Evolutionary conservation across 2,797 vertebrate species (phyloP), one percentile per base, ranked within the genome.

Genomic region (Sparidentex hasta): DNA sequence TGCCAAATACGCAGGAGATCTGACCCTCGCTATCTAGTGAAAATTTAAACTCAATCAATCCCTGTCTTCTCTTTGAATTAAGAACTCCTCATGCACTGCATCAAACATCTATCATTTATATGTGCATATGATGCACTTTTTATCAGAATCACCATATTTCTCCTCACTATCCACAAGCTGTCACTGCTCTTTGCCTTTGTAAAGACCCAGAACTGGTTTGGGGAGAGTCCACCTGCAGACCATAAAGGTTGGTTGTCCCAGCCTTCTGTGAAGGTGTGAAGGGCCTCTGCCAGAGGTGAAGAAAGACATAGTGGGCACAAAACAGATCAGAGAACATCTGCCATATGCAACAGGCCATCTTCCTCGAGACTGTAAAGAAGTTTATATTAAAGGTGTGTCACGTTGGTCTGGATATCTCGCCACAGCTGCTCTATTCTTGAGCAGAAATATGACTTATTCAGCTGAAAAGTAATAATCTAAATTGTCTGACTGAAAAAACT

Each of bases 161-260:
- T n/a, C n/a, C n/a, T n/a, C n/a, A n/a, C n/a, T n/a, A n/a, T n/a
- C n/a, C n/a, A n/a, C n/a, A n/a, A n/a, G n/a, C n/a, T n/a, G n/a
- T n/a, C n/a, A n/a, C n/a, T n/a, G n/a, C n/a, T n/a, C n/a, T n/a
- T n/a, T n/a, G n/a, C n/a, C n/a, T n/a, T n/a, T n/a, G n/a, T n/a
- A n/a, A n/a, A n/a, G n/a, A 73, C 61, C 71, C 59, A 73, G 33
- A 64, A 50, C 38, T 73, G 71, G 59, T 63, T 63, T 20, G 71
- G 75, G 33, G 74, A 57, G 43, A 85, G 79, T 62, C 66, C 71
- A 74, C 57, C 57, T 85, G 78, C 79, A 57, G 74, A 56, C 48
- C 18, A 5, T 48, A 85, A 78, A 14, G 83, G 71, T 63, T 85
- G 83, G 51, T 78, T 82, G 57, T 81, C 79, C 75, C 78, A 85